Percentiles rank a stretch among this genome's conserved stretches.
phyloP scores from a whole-genome alignment of 1,140 invertebrate genomes.

The Drosophila pseudoananassae region DNA sequence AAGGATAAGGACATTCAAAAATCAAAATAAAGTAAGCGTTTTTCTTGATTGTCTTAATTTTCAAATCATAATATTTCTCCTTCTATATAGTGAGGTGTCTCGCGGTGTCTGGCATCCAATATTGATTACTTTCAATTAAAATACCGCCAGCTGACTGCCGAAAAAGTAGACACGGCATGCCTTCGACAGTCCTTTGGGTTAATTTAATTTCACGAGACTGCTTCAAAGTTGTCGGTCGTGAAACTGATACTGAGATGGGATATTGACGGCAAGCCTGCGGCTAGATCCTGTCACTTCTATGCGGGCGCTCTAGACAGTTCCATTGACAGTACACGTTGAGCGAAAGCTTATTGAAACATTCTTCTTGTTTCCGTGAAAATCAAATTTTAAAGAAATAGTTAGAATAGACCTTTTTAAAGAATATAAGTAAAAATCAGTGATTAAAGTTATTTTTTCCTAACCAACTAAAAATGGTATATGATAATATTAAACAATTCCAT shows the following conservation, averaged over 20 bases:
- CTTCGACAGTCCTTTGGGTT: slow-evolving; percentile 70
- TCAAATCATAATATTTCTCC: slow-evolving; percentile 14
- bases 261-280: slow-evolving; percentile 45
- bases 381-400: too few species aligned
- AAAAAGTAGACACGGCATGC: slow-evolving; percentile 66
- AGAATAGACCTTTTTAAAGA: too few species aligned
- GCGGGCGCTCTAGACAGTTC: slow-evolving; percentile 42
- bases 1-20: too few species aligned
- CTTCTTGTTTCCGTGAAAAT: slow-evolving; percentile 33
- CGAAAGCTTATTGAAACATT: not conserved
- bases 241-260: slow-evolving; percentile 1
- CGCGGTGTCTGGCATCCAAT: slow-evolving; percentile 16
- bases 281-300: slow-evolving; percentile 52
- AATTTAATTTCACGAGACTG: slow-evolving; percentile 71
- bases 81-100: slow-evolving; percentile 7
- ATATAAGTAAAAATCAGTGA: too few species aligned
- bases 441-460: too few species aligned
- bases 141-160: slow-evolving; percentile 61
- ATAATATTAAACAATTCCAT: not conserved
- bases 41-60: not conserved
- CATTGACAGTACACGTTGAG: slow-evolving; percentile 29
- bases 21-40: too few species aligned
- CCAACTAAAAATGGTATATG: too few species aligned
- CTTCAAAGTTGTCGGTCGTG: slow-evolving; percentile 68
- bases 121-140: slow-evolving; percentile 82